These are phyloP conservation scores for Zhuqinia jingwanae DNA, from an alignment of 2,888 invertebrate genomes.

Conservation along the genomic window DNA sequence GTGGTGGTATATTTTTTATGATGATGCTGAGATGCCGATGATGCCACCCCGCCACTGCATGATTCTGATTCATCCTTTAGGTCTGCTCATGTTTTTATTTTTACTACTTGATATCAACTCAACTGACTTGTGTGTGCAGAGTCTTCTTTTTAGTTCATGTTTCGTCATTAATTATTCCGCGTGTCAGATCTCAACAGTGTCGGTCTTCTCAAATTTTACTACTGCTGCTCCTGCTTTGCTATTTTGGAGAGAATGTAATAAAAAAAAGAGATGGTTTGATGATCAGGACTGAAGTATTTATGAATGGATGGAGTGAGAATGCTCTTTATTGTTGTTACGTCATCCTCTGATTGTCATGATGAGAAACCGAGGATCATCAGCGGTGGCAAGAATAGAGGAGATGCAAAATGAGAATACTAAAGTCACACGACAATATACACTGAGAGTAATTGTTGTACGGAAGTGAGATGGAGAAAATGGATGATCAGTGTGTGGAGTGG, in stretches of 20 bases:
- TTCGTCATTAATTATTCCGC: constrained; percentile 67
- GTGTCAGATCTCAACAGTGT: constrained; percentile 52
- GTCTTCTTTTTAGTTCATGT: constrained; percentile 26
- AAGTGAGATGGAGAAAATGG: not conserved
- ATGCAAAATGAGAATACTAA: not conserved
- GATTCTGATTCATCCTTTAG: constrained; percentile 14
- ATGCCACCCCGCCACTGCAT: not conserved
- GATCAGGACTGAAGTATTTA: constrained; percentile 27
- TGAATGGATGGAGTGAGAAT: constrained; percentile 19
- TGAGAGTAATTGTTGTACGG: not conserved
- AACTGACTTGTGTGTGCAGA: not conserved
- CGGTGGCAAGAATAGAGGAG: not conserved
- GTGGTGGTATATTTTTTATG: not conserved
- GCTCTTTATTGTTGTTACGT: constrained; percentile 64
- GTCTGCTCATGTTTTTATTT: not conserved
- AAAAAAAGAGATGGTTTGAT: constrained; percentile 24
- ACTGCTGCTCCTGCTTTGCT: not conserved
- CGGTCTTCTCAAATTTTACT: not conserved
- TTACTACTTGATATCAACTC: not conserved
- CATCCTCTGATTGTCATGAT: constrained; percentile 24
- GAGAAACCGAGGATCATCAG: not conserved
- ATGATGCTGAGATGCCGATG: not conserved
- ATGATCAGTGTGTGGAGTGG: not conserved
- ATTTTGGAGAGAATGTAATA: not conserved
- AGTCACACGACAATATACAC: not conserved